Evolutionary conservation across 1,140 invertebrate species (phyloP).

Genomic region (Platyura marginata): DNA sequence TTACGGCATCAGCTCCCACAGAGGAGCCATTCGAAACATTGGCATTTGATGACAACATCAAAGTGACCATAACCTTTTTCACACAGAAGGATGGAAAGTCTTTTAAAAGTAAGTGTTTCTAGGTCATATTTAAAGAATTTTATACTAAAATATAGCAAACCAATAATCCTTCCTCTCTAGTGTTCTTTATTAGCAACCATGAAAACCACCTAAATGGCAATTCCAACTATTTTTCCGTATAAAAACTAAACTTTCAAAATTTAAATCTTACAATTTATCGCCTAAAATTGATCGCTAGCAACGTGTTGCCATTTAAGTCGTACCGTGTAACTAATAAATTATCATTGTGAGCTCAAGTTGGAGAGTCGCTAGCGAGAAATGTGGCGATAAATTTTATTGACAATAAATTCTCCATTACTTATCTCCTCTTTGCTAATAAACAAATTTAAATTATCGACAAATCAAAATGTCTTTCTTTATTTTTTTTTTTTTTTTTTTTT

Average conservation of each 20-base stretch:
- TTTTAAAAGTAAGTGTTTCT: slow-evolving; percentile 32
- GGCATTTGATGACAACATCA: slow-evolving; percentile 62
- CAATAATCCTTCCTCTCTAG: too few relatives aligned
- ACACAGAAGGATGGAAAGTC: slow-evolving; percentile 36
- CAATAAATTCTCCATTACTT: too few relatives aligned
- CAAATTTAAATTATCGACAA: too few relatives aligned
- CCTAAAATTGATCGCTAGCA: too few relatives aligned
- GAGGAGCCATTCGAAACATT: slow-evolving; percentile 52
- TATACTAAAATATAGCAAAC: not conserved
- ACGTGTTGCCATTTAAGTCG: too few relatives aligned
- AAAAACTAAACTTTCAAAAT: not conserved
- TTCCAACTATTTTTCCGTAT: not conserved
- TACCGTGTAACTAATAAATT: too few relatives aligned
- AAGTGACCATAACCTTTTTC: slow-evolving; percentile 58
- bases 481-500: slow-evolving; percentile 6
- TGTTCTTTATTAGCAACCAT: not conserved
- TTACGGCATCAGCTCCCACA: slow-evolving; percentile 57
- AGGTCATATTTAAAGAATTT: not conserved
- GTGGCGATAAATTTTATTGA: too few relatives aligned
- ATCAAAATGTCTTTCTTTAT: too few relatives aligned
- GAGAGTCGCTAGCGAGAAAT: too few relatives aligned
- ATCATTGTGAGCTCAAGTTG: too few relatives aligned
- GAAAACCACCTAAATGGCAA: not conserved
- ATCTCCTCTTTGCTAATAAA: too few relatives aligned
- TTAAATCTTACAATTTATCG: not conserved